These are phyloP conservation scores for Eonycteris spelaea DNA, from an alignment of 2,113 vertebrate genomes.

Conservation along the genomic window DNA sequence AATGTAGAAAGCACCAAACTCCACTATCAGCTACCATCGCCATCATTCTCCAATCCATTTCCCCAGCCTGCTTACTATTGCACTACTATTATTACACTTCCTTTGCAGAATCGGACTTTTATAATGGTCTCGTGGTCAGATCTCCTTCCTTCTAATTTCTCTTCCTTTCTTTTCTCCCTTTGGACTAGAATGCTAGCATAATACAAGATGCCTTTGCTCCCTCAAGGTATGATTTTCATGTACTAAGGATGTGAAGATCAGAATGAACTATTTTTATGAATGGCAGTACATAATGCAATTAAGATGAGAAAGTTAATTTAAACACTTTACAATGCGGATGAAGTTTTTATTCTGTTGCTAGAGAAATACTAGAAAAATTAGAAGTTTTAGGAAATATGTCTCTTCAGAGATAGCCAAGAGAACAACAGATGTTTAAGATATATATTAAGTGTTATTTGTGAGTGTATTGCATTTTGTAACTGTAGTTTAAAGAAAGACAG, in stretches of 20 bases:
- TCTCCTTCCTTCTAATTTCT: conserved; percentile 48
- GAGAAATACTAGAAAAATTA: not conserved
- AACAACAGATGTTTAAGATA: not conserved
- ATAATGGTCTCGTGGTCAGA: not conserved
- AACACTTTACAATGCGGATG: conserved; percentile 37
- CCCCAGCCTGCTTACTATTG: not conserved
- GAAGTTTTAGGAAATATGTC: not conserved
- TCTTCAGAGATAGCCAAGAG: conserved; percentile 51
- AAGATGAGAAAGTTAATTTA: conserved; percentile 56
- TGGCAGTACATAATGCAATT: conserved; percentile 59
- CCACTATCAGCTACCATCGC: not conserved
- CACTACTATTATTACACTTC: not conserved
- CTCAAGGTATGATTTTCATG: conserved; percentile 55
- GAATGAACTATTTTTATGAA: conserved; percentile 59
- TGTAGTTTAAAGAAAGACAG: conserved; percentile 29
- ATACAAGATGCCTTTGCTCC: conserved; percentile 49
- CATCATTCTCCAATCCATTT: not conserved
- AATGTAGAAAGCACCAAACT: conserved; percentile 6
- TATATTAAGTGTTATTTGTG: conserved; percentile 20
- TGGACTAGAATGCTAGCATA: conserved; percentile 27
- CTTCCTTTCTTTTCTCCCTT: conserved; percentile 9
- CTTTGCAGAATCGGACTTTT: not conserved
- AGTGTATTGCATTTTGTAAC: conserved; percentile 17
- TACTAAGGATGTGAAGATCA: not conserved
- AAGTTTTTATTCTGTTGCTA: not conserved